phyloP scores from a whole-genome alignment of 2,113 vertebrate genomes.

The Alectura lathami region DNA sequence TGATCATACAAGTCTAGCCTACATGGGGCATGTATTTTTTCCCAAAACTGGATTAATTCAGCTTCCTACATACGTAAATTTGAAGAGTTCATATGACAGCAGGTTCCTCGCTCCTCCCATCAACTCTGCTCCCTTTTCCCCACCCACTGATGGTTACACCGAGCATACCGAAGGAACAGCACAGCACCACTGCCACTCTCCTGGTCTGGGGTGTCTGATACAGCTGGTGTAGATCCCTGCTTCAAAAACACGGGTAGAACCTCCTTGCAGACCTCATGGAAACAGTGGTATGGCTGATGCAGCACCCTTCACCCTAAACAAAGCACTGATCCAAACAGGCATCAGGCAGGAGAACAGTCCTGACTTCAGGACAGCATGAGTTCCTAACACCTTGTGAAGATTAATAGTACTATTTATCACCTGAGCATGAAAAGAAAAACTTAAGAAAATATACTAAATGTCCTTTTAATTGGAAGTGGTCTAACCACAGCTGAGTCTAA shows the following conservation, averaged over 20 bases:
- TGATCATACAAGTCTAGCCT: background rate
- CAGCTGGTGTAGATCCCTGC: background rate
- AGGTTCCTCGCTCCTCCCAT: background rate
- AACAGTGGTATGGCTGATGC: background rate
- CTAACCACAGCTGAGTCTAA: background rate
- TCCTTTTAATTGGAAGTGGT: background rate
- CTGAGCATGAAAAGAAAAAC: background rate
- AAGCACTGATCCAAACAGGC: background rate
- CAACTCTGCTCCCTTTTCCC: background rate
- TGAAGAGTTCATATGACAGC: background rate
- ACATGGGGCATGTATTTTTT: background rate
- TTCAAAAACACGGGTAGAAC: background rate
- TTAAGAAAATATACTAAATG: background rate
- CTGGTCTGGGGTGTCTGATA: background rate
- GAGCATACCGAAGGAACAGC: background rate
- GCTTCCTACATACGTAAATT: background rate
- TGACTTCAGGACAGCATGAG: background rate
- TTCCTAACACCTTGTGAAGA: background rate
- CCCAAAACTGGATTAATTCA: background rate
- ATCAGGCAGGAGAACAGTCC: background rate
- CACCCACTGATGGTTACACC: background rate
- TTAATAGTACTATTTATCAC: background rate
- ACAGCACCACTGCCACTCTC: background rate
- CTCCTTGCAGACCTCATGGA: background rate
- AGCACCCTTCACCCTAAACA: background rate